A percentile compares a stretch with the other conserved stretches of the same genome.
These are phyloP conservation scores for Miopithecus talapoin DNA, from an alignment of 2,797 vertebrate genomes.

Conservation along the genomic window DNA sequence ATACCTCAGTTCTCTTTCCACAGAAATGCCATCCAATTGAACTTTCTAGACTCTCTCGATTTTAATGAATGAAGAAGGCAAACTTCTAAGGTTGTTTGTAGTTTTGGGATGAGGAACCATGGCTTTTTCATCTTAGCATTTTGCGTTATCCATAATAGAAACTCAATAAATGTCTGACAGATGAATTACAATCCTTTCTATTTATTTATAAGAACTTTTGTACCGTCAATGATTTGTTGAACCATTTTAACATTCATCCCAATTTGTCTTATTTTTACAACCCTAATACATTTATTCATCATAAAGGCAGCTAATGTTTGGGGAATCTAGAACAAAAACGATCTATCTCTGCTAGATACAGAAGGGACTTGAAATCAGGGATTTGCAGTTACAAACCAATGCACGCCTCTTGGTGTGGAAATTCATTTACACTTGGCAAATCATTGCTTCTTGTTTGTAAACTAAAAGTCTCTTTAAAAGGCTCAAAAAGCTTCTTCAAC, in stretches of 20 bases:
- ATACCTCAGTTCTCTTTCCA: neutral
- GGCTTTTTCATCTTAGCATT: neutral
- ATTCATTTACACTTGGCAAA: constrained; percentile 65
- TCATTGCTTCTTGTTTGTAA: constrained; percentile 57
- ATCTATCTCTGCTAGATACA: constrained; percentile 4
- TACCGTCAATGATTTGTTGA: neutral
- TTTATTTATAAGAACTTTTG: neutral
- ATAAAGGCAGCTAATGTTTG: neutral
- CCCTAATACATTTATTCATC: constrained; percentile 53
- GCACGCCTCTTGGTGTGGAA: constrained; percentile 49
- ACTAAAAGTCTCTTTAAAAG: constrained; percentile 72
- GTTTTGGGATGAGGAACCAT: neutral
- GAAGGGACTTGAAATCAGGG: neutral
- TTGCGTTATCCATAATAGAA: neutral
- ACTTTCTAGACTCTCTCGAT: neutral
- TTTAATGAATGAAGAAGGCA: constrained; percentile 7
- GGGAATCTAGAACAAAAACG: constrained; percentile 24
- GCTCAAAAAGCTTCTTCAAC: constrained; percentile 60
- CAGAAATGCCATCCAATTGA: neutral
- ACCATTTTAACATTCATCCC: constrained; percentile 9
- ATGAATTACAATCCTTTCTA: neutral
- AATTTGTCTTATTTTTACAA: constrained; percentile 51
- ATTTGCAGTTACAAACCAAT: constrained; percentile 51
- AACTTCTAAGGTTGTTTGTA: neutral
- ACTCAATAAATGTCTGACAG: neutral